Base-by-base conservation (phyloP, 1,140 invertebrate genomes). In the Archivesica marissinica region DNA sequence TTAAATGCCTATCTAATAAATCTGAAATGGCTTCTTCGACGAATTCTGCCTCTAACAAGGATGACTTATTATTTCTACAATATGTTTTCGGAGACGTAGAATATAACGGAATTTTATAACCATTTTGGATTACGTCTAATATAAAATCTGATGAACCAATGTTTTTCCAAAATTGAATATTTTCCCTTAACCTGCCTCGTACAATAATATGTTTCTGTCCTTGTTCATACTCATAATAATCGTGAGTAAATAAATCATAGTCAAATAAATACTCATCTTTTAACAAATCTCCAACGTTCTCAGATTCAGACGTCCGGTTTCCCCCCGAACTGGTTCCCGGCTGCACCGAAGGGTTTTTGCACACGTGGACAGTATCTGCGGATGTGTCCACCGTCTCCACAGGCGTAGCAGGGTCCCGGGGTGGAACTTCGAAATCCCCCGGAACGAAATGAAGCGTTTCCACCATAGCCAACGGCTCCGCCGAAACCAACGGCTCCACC, bases 251-350 rank as follows among this genome's bases (percentile, higher is more conserved):
- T 28, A 15, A 13, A 28, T 74, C 68, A 47, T 44, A 74, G 44
- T 74, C 68, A 66, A 66, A 66, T 35, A 66, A 35, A 74, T 74
- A 74, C 68, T 74, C 68, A 74, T 47, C 35, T 74, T 74, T 74
- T 35, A 74, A 44, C 11, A 50, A 74, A 23, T 11, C 17, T 44
- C 38, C 33, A 25, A 13, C 44, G 47, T 25, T 74, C 41, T 66
- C 61, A 33, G n/a, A n/a, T n/a, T n/a, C n/a, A n/a, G n/a, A n/a
- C n/a, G n/a, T 33, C 28, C 28, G 4, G 35, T 15, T 39, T 61
- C 25, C 56, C 56, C 25, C 56, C 56, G 11, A 61, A n/a, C 23
- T 61, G 9, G 9, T 61, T 11, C 44, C 44, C 44, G 20, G 20
- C 44, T 50, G 44, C 20, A 50, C 44, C 20, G 44, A 50, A 11